A percentile compares a stretch with the other conserved stretches of the same genome.
Conservation (phyloP, 2,113 vertebrate species). For the Cinclus mexicanus region DNA sequence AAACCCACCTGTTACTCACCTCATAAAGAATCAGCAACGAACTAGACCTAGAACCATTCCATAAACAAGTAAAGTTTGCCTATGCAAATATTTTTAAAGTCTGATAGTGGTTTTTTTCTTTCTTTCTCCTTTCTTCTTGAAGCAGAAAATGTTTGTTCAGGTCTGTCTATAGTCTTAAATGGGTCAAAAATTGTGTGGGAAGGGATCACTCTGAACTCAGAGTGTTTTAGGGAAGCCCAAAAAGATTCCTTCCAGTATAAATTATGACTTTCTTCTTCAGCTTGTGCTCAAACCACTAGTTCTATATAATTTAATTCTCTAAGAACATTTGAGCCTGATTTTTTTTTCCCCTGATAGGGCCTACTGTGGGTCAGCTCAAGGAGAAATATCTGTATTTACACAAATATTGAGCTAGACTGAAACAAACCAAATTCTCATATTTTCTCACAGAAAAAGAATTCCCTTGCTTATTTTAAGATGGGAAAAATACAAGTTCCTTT, state of each 20-base stretch:
- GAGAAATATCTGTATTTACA: not conserved
- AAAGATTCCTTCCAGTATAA: not conserved
- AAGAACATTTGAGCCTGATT: not conserved
- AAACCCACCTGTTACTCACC: accelerated
- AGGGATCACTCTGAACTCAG: not conserved
- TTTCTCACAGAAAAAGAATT: not conserved
- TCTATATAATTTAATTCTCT: not conserved
- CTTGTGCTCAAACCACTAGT: not conserved
- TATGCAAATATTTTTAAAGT: not conserved
- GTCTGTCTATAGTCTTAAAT: not conserved
- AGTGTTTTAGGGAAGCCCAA: not conserved
- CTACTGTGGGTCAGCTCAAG: not conserved
- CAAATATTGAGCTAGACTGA: not conserved
- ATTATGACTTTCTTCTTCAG: not conserved
- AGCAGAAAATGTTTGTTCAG: not conserved
- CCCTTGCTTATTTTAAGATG: not conserved
- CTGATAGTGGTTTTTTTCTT: not conserved
- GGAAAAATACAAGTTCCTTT: not conserved
- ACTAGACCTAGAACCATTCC: not conserved
- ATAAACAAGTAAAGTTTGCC: not conserved
- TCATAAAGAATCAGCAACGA: not conserved
- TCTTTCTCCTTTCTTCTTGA: not conserved
- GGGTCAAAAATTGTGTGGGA: not conserved
- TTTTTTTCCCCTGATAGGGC: not conserved
- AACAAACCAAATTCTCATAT: not conserved